Conservation (phyloP, 2,797 vertebrate genomes). For the Hemitrygon akajei region DNA sequence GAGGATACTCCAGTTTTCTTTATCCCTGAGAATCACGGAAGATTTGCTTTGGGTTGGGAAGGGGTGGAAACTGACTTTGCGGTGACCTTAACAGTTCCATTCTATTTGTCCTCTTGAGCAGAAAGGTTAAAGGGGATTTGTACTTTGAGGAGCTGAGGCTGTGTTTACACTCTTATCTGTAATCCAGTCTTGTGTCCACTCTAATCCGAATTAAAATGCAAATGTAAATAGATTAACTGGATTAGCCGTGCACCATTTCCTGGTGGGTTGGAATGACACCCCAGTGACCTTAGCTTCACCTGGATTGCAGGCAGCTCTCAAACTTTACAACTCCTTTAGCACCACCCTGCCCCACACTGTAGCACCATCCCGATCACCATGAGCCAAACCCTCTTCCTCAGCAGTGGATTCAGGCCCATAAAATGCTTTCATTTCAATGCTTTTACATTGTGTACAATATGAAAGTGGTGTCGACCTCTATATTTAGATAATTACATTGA, state of each 20-base stretch:
- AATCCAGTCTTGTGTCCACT: slow-evolving; percentile 68
- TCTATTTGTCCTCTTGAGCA: slow-evolving; percentile 9
- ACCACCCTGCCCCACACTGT: not conserved
- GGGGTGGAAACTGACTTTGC: slow-evolving; percentile 14
- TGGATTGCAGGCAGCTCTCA: not conserved
- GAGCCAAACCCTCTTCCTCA: not conserved
- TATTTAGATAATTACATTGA: not conserved
- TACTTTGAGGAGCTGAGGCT: slow-evolving; percentile 39
- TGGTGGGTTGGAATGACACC: slow-evolving; percentile 58
- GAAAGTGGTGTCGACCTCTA: not conserved
- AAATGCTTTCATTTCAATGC: not conserved
- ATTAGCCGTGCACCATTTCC: slow-evolving; percentile 77
- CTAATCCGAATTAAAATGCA: slow-evolving; percentile 80
- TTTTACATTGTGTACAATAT: not conserved
- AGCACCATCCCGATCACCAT: too few species aligned
- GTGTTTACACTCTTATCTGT: slow-evolving; percentile 57
- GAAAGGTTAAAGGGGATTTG: slow-evolving; percentile 31
- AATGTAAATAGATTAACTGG: slow-evolving; percentile 81
- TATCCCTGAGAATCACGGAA: not conserved
- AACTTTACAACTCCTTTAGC: not conserved
- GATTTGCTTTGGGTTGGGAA: slow-evolving; percentile 15
- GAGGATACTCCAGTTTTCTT: not conserved
- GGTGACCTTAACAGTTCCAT: not conserved
- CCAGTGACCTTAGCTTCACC: slow-evolving; percentile 48
- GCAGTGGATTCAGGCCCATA: not conserved